Percentiles rank a stretch among this genome's conserved stretches.
phyloP scores from a whole-genome alignment of 2,797 vertebrate genomes.

The Acanthurus leucopareius region DNA sequence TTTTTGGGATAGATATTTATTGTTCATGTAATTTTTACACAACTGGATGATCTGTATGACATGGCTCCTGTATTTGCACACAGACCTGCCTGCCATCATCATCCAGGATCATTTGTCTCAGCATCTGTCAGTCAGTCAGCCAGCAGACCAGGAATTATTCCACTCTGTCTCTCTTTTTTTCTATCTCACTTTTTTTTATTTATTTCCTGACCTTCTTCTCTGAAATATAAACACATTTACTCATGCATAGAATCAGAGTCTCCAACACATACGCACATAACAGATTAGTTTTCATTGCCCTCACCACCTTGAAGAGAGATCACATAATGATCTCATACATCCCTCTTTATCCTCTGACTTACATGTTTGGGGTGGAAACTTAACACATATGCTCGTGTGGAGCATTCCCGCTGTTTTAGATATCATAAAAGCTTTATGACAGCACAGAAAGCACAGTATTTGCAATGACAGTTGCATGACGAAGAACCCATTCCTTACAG shows the following conservation, averaged over 20 bases:
- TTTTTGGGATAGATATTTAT: not conserved
- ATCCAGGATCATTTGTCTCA: constrained; percentile 34
- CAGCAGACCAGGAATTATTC: constrained; percentile 2
- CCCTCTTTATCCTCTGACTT: not conserved
- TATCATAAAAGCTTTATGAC: constrained; percentile 23
- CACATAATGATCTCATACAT: not conserved
- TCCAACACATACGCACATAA: not conserved
- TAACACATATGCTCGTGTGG: not conserved
- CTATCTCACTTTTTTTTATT: not conserved
- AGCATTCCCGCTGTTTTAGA: constrained; percentile 27
- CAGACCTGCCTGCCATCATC: constrained; percentile 6
- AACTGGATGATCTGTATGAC: constrained; percentile 28
- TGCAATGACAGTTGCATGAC: constrained; percentile 38
- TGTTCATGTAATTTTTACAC: constrained; percentile 14
- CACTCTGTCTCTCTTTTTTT: constrained; percentile 11
- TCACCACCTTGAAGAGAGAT: constrained; percentile 17
- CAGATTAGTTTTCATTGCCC: constrained; percentile 9
- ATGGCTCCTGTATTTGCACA: constrained; percentile 30
- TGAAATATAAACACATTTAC: constrained; percentile 7
- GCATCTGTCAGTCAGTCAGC: constrained; percentile 26
- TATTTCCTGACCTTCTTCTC: not conserved
- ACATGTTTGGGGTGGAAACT: not conserved
- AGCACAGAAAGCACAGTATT: constrained; percentile 7
- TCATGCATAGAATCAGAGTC: constrained; percentile 1
- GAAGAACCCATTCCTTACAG: constrained; percentile 14